Percentiles rank a stretch among this genome's conserved stretches.
Conservation (phyloP, 2,888 invertebrate species). For the Lycocerus yunnanus region DNA sequence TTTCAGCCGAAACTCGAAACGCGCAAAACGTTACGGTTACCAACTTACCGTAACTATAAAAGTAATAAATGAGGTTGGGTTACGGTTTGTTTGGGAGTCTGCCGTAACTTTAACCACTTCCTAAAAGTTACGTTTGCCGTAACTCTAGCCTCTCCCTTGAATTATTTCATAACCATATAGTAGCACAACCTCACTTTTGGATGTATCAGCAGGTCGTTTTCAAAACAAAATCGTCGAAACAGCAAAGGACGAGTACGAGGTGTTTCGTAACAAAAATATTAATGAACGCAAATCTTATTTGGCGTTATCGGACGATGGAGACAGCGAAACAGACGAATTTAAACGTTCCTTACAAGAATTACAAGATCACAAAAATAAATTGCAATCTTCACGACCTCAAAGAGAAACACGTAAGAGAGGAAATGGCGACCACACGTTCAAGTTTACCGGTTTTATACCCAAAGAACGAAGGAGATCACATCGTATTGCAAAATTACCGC, state of each 20-base stretch:
- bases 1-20: too few relatives aligned
- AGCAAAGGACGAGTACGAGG: conserved; percentile 42
- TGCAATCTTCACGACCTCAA: conserved; percentile 36
- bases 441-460: conserved; percentile 33
- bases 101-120: too few relatives aligned
- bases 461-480: conserved; percentile 40
- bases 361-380: conserved; percentile 20
- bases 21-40: too few relatives aligned
- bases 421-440: conserved; percentile 35
- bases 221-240: not conserved
- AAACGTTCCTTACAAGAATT: conserved; percentile 22
- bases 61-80: too few relatives aligned
- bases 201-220: not conserved
- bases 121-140: too few relatives aligned
- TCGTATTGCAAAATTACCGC: conserved; percentile 42
- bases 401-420: conserved; percentile 24
- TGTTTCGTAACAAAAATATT: conserved; percentile 47
- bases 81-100: too few relatives aligned
- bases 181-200: not conserved
- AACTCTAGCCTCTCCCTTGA: too few relatives aligned
- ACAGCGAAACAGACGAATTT: conserved; percentile 37
- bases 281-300: conserved; percentile 44
- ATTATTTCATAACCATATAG: too few relatives aligned
- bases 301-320: conserved; percentile 8
- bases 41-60: too few relatives aligned